A percentile compares a stretch with the other conserved stretches of the same genome.
These are phyloP conservation scores for Brachionus rubens DNA, from an alignment of 1,140 invertebrate species.

Conservation along the genomic window DNA sequence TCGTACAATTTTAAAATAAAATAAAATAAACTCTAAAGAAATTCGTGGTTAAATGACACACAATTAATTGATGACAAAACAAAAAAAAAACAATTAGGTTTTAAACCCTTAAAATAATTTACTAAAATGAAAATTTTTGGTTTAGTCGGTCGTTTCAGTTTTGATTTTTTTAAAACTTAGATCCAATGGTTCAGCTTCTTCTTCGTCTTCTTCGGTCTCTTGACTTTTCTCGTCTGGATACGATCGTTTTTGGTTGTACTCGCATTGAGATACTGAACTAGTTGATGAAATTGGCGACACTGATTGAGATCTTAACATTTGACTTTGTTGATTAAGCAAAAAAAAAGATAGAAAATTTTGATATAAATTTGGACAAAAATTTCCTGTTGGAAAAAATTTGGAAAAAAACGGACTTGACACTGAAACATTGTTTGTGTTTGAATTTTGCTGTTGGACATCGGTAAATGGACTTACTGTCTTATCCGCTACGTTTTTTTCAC, in stretches of 20 bases:
- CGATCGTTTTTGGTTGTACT: neutral
- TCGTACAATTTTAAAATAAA: no score
- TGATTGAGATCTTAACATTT: no score
- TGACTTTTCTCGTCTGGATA: no score
- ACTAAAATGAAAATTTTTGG: no score
- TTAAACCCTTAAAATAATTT: no score
- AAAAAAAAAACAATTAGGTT: no score
- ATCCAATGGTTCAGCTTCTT: constrained; percentile 26
- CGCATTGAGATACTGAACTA: constrained; percentile 8
- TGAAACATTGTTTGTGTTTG: neutral
- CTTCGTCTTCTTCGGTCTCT: neutral
- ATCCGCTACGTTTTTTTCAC: neutral
- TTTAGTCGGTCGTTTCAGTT: neutral
- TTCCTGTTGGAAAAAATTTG: neutral
- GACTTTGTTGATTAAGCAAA: neutral
- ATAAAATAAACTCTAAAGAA: no score
- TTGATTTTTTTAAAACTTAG: constrained; percentile 43
- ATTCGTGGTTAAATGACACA: no score
- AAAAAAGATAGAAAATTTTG: neutral
- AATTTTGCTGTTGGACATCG: neutral
- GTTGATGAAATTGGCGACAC: no score
- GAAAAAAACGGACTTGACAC: constrained; percentile 14
- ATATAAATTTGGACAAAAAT: neutral
- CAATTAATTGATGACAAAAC: no score
- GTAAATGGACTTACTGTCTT: constrained; percentile 9